Percentiles rank a stretch among this genome's conserved stretches.
Conservation (phyloP, 2,113 vertebrate species). For the Podarcis muralis region DNA sequence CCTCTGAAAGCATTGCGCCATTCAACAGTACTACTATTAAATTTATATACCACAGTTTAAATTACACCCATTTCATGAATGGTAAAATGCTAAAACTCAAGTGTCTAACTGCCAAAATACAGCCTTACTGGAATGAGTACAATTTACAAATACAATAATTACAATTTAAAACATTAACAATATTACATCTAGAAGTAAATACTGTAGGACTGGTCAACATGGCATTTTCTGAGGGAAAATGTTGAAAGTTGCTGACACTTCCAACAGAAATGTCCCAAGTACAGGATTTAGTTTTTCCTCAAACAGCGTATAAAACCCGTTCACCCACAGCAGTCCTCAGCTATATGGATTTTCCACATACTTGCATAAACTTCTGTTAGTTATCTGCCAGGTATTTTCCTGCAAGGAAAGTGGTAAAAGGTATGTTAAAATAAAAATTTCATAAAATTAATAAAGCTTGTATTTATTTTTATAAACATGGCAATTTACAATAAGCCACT, state of each 20-base stretch:
- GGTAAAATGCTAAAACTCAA: constrained; percentile 83
- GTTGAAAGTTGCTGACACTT: constrained; percentile 69
- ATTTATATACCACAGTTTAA: constrained; percentile 83
- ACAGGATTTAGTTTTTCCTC: constrained; percentile 71
- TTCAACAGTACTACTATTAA: constrained; percentile 80
- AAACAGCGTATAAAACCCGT: constrained; percentile 72
- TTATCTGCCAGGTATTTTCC: constrained; percentile 99
- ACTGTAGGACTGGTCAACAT: constrained; percentile 87
- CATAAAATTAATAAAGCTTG: background rate
- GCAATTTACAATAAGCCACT: background rate
- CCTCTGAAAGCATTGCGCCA: constrained; percentile 80
- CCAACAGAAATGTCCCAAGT: constrained; percentile 71
- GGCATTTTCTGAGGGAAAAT: constrained; percentile 66
- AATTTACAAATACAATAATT: constrained; percentile 96
- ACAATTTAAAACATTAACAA: constrained; percentile 94
- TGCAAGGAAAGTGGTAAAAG: constrained; percentile 70
- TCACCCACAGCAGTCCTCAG: constrained; percentile 69
- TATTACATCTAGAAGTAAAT: constrained; percentile 93
- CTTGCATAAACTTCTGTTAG: constrained; percentile 78
- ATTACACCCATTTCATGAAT: constrained; percentile 83
- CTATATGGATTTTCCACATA: constrained; percentile 59
- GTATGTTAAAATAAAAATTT: background rate
- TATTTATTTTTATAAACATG: background rate
- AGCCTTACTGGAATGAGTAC: constrained; percentile 88
- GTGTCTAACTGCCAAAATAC: constrained; percentile 81